Base-by-base conservation (phyloP, 2,797 vertebrate genomes). In the Pipistrellus pipistrellus region DNA sequence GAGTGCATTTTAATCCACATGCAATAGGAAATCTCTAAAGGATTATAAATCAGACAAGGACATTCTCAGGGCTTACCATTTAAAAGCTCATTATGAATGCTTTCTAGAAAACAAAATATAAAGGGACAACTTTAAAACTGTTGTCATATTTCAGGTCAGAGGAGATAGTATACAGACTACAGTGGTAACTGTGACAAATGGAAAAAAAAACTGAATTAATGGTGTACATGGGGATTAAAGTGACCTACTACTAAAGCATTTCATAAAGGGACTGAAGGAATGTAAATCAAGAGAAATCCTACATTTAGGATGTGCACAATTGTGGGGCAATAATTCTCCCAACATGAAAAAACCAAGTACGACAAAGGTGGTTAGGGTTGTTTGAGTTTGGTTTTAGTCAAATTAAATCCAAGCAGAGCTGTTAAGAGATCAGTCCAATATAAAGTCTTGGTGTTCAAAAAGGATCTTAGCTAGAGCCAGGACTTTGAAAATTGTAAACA, bases 371-470 rank as follows among this genome's bases (percentile, higher is more conserved):
- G 6, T 64, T 84, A 27, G 27, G 4, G 2, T 44, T 35, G 44
- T 77, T 85, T 64, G 48, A 62, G 4, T 73, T 78, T 95, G 9
- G 4, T 72, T 77, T 94, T 86, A 69, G 59, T 53, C 55, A 68
- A 41, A 6, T 25, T 72, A 57, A 85, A 57, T 68, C 35, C 30
- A 82, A 53, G 5, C 57, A 18, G 8, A 90, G 9, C 66, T 81
- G 27, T 85, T 32, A 73, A 94, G 55, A 90, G 73, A 68, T 46
- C 6, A 25, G 3, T 44, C 23, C 66, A 23, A 57, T 78, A 59
- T 57, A 51, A 95, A 91, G 4, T 38, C 15, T n/a, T n/a, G 4
- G 17, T 71, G 44, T 10, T 66, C 30, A 85, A 69, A 59, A 90
- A 35, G 44, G 81, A 80, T 90, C 15, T 25, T 73, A 81, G 18